A percentile compares a stretch with the other conserved stretches of the same genome.
Conservation (phyloP, 2,113 vertebrate genomes). For the Rhagologus leucostigma region DNA sequence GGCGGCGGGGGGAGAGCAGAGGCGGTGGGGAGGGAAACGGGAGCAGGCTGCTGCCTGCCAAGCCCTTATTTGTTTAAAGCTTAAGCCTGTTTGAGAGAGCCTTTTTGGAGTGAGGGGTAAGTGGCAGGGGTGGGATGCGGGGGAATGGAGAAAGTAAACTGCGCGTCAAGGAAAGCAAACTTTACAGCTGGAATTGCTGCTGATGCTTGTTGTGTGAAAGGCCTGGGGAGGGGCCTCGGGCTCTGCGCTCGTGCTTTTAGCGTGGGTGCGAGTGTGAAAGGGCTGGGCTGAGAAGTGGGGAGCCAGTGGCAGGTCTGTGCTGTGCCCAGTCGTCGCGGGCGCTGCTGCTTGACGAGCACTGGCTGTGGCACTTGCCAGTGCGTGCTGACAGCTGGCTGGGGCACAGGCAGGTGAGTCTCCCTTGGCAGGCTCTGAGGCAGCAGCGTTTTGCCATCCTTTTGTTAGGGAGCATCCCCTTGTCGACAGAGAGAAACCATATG, state of each 20-base stretch:
- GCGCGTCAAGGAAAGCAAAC: constrained; percentile 52
- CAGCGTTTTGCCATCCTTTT: neutral
- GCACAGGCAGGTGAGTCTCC: neutral
- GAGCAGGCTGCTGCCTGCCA: constrained; percentile 62
- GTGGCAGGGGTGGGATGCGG: constrained; percentile 35
- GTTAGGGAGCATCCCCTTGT: neutral
- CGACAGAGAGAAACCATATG: neutral
- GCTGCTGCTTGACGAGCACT: neutral
- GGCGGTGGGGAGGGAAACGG: constrained; percentile 20
- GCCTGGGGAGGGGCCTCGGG: neutral
- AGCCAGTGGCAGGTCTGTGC: neutral
- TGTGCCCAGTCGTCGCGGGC: rapidly evolving
- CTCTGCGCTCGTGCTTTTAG: neutral
- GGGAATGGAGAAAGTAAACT: constrained; percentile 54
- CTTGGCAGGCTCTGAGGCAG: neutral
- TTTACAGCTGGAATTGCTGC: constrained; percentile 46
- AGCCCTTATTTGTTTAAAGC: constrained; percentile 74
- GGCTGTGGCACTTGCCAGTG: neutral
- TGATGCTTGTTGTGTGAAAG: neutral
- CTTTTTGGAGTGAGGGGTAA: constrained; percentile 69
- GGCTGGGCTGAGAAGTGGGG: neutral
- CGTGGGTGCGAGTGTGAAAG: rapidly evolving
- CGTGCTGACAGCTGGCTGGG: neutral
- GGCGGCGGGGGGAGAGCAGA: neutral
- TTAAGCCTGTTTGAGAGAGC: constrained; percentile 66